A percentile compares a stretch with the other conserved stretches of the same genome.
Conservation (phyloP, 2,797 vertebrate species). For the Rhinophrynus dorsalis region DNA sequence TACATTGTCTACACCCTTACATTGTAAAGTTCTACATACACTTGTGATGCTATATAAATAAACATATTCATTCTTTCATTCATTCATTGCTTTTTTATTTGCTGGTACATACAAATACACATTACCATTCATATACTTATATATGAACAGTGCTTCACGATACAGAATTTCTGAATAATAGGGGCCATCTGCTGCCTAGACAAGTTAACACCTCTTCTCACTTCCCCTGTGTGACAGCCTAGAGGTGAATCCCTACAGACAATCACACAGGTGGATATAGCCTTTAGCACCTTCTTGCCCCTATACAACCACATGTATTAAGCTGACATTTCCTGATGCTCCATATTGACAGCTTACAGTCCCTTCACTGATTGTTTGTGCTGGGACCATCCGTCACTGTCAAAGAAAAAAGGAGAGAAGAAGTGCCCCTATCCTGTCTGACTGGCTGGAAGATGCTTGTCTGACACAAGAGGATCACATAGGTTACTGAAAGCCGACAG, state of each 20-base stretch:
- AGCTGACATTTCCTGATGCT: conserved; percentile 23
- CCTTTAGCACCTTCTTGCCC: conserved; percentile 29
- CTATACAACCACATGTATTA: conserved; percentile 11
- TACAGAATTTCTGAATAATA: too few relatives aligned
- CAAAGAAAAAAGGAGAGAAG: conserved; percentile 31
- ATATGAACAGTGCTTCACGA: too few relatives aligned
- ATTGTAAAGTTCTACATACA: too few relatives aligned
- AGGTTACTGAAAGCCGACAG: conserved; percentile 23
- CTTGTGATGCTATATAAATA: too few relatives aligned
- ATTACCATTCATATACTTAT: too few relatives aligned
- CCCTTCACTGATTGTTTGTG: conserved; percentile 8
- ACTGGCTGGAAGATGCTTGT: conserved; percentile 24
- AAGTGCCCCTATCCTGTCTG: conserved; percentile 40
- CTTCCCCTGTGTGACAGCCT: not conserved
- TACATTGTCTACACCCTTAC: too few relatives aligned
- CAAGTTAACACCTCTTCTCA: not conserved
- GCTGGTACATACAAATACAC: too few relatives aligned
- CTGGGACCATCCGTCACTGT: conserved; percentile 34
- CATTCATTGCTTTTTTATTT: too few relatives aligned
- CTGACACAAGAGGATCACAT: conserved; percentile 23
- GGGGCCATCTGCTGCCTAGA: too few relatives aligned
- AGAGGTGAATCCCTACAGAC: not conserved
- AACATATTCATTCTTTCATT: too few relatives aligned
- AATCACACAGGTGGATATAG: conserved; percentile 14
- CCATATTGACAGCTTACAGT: conserved; percentile 27